Evolutionary conservation across 2,888 invertebrate genomes (phyloP), one percentile per base, ranked within the genome.

Genomic region (Spialia ferax): DNA sequence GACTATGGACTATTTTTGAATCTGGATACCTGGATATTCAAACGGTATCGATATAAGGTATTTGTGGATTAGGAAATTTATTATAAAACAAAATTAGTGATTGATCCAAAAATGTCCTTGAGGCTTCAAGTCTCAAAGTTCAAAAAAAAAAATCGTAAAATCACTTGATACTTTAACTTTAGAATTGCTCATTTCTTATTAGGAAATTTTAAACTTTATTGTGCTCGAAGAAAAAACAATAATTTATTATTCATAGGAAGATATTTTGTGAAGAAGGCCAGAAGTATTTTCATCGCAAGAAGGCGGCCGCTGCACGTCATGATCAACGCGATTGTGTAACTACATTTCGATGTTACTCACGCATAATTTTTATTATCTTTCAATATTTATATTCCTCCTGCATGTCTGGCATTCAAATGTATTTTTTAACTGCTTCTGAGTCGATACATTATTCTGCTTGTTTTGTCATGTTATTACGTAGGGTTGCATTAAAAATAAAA

Each of bases 341-440:
- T 52, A 59, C 59, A 59, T 65, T 65, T 65, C 65, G 65, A 65
- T 59, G 50, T 65, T 65, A 38, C 38, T 63, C 52, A 45, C 66
- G 66, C 54, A 42, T 20, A 60, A 26, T 65, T 64, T 65, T 65
- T 59, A 65, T 65, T 65, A 65, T 65, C 59, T 59, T 13, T 38
- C 50, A 52, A 52, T 65, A 65, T 65, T 65, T 65, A 65, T 65
- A 59, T 50, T 32, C 29, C 88, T 87, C 13, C 42, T 45, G 45
- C 45, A 45, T 45, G 42, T 15, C 15, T 15, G 42, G 42, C 42
- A 42, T 42, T 42, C 42, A 42, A 42, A 42, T 42, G 6, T 42
- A n/a, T 42, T 15, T 18, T 5, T 42, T 42, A 42, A 42, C 42
- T 42, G 15, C 42, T 42, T 42, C 18, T n/a, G 42, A 42, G 15